These are phyloP conservation scores for Cyrtorhinus lividipennis DNA, from an alignment of 1,140 invertebrate genomes.

Conservation along the genomic window DNA sequence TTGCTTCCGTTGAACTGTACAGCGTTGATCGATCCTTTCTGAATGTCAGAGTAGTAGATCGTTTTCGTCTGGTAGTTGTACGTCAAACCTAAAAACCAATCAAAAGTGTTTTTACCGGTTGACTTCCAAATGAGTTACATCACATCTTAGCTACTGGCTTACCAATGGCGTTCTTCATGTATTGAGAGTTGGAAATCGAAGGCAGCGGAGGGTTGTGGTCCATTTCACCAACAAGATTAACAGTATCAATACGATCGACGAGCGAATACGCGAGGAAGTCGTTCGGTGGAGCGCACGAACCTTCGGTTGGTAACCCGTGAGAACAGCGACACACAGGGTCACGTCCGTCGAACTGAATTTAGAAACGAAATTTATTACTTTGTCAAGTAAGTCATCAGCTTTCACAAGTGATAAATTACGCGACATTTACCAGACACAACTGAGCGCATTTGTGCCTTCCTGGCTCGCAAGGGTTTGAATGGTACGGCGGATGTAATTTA, in stretches of 20 bases:
- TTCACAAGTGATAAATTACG: background rate
- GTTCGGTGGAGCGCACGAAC: background rate
- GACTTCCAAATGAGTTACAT: too few relatives aligned
- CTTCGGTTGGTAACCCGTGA: conserved; percentile 36
- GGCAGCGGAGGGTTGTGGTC: conserved; percentile 58
- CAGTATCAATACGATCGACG: conserved; percentile 56
- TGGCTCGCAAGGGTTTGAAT: conserved; percentile 49
- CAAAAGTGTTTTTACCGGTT: too few relatives aligned
- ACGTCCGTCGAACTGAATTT: conserved; percentile 44
- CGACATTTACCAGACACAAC: conserved; percentile 46
- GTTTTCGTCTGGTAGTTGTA: conserved; percentile 55
- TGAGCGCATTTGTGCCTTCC: conserved; percentile 65
- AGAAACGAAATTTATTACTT: too few relatives aligned
- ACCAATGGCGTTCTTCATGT: conserved; percentile 73
- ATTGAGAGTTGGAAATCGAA: conserved; percentile 49
- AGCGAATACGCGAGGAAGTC: conserved; percentile 62
- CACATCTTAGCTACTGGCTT: too few relatives aligned
- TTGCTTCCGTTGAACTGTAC: conserved; percentile 69
- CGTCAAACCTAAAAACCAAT: conserved; percentile 35
- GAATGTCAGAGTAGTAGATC: conserved; percentile 79
- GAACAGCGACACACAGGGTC: conserved; percentile 53
- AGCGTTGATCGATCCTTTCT: conserved; percentile 62
- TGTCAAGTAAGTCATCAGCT: too few relatives aligned
- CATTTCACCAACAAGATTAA: conserved; percentile 49
- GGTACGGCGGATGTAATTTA: conserved; percentile 31